Evolutionary conservation across 2,888 invertebrate genomes (phyloP).

Genomic region (Cataglyphis albicans): DNA sequence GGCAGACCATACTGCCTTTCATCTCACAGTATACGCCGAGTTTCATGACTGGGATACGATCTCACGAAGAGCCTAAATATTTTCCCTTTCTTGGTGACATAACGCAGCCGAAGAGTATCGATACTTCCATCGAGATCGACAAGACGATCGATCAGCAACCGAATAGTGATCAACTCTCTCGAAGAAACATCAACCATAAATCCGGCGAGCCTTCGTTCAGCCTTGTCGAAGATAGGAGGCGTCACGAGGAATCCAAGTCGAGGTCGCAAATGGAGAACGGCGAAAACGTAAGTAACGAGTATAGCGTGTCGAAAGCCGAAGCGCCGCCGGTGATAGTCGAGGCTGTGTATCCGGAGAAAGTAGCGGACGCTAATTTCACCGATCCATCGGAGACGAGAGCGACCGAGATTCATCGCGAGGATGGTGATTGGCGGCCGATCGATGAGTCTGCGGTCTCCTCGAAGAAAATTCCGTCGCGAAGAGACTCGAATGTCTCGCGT

Average conservation of each 20-base stretch:
- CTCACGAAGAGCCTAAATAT: conserved; percentile 88
- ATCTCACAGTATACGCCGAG: conserved; percentile 93
- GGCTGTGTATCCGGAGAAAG: conserved; percentile 46
- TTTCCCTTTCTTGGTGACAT: conserved; percentile 88
- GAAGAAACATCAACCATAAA: not conserved
- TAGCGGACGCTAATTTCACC: not conserved
- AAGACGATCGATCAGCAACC: not conserved
- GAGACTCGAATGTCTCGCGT: conserved; percentile 59
- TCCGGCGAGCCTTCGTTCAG: not conserved
- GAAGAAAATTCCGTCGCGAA: conserved; percentile 21
- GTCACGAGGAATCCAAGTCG: not conserved
- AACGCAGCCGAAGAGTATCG: not conserved
- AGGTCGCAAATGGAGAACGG: not conserved
- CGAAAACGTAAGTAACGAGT: not conserved
- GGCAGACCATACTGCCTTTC: conserved; percentile 91
- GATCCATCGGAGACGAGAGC: not conserved
- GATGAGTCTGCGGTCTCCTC: not conserved
- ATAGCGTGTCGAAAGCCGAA: not conserved
- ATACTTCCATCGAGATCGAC: conserved; percentile 5
- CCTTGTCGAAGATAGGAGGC: not conserved
- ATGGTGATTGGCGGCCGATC: conserved; percentile 77
- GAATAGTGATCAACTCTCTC: not conserved
- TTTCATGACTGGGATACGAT: conserved; percentile 85
- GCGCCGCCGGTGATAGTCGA: conserved; percentile 50
- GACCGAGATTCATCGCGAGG: not conserved